Evolutionary conservation across 2,888 invertebrate species (phyloP).

Genomic region (Meghimatium bilineatum): DNA sequence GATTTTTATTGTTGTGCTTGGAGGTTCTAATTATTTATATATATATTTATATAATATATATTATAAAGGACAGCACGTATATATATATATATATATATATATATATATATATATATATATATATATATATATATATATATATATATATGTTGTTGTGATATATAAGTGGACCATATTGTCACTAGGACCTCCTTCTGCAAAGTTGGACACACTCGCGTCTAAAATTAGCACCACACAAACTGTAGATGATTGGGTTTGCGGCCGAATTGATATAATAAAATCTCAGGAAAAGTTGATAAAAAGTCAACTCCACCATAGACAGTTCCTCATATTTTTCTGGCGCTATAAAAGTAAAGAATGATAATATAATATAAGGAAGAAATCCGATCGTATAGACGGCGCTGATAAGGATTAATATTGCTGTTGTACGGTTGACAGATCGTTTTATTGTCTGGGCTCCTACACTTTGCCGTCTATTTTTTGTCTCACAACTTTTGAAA

Average conservation of each 20-base stretch:
- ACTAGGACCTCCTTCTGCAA: not conserved
- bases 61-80: too few species aligned
- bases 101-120: too few species aligned
- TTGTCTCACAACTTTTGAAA: not conserved
- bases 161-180: not conserved
- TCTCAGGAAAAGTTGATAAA: conserved; percentile 46
- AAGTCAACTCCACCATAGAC: not conserved
- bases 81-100: too few species aligned
- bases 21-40: too few species aligned
- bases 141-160: too few species aligned
- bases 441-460: not conserved
- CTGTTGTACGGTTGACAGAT: not conserved
- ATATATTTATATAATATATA: too few species aligned
- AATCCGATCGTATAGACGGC: conserved; percentile 10
- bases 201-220: conserved; percentile 23
- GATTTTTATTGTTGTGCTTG: too few species aligned
- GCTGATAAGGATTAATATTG: conserved; percentile 34
- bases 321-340: not conserved
- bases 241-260: conserved; percentile 49
- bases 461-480: not conserved
- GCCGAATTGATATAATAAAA: conserved; percentile 46
- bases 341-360: not conserved
- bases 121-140: too few species aligned
- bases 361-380: conserved; percentile 16
- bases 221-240: conserved; percentile 39